Evolutionary conservation across 2,113 vertebrate genomes (phyloP), one percentile per base, ranked within the genome.

Genomic region (Todiramphus saurophagus): DNA sequence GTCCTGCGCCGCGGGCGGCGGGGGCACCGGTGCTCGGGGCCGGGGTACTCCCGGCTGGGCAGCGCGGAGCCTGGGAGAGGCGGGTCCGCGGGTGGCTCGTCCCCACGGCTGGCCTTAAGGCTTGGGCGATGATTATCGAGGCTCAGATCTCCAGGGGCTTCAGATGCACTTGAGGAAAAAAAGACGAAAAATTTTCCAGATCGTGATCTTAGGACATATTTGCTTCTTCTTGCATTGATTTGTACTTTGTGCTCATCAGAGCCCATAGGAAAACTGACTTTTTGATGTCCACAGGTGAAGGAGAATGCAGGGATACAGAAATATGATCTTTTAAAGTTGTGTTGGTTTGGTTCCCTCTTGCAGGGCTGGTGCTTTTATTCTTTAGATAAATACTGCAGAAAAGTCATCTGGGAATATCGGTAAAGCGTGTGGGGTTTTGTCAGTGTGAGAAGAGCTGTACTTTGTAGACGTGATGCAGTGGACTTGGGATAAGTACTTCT

Each of bases 121-220:
- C 13, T 28, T 10, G 59, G 66, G 73, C 35, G 6, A 1, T 4
- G 81, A 50, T 6, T 35, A 2, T 13, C 27, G n/a, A 1, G 46
- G 1, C 31, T 18, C 48, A 0, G 59, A 5, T 55, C 39, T 56
- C 2, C 31, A 1, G 20, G 27, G 50, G 20, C 39, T 46, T 31
- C 33, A 1, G 25, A 28, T 13, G 7, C 9, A 1, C 28, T 16
- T 9, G 31, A 25, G 7, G 3, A 4, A 0, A 16, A 6, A 37
- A 3, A 7, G 23, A 9, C 41, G 20, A 6, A 20, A 6, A 4
- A 8, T 1, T 8, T 8, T 14, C 30, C 67, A 1, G 5, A 28
- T 11, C 7, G 6, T 2, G 20, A 1, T 7, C 37, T 33, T 4
- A 10, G 53, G 46, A 20, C 7, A 10, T 30, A 2, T 27, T 31